Base-by-base conservation (phyloP, 1,140 invertebrate species). In the Leptopilina clavipes region DNA sequence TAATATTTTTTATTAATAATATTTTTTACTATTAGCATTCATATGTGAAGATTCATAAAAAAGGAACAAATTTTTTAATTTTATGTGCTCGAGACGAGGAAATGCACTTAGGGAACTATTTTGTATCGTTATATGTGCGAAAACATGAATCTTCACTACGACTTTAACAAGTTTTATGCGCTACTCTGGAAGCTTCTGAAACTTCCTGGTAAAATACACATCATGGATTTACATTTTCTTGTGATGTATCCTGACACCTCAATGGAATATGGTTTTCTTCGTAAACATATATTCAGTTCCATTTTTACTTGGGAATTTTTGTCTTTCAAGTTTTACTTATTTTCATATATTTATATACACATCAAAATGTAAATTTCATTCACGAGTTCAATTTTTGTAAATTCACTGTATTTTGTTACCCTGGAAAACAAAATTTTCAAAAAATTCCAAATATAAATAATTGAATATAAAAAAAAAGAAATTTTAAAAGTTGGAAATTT, bases 91-190 rank as follows among this genome's bases (percentile, higher is more conserved):
- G 18, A 25, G 9, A 25, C 18, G 56, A 12, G 56, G 11, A 65
- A 65, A 37, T 65, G 56, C 56, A 31, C 22, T 31, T 65, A 65
- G 56, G 22, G 54, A 65, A 31, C 17, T 17, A 0, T 25, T 37
- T n/a, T n/a, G 14, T 37, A 6, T 11, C 54, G 14, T 22, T 25
- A 9, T n/a, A 10, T 73, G 52, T 3, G 54, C 7, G 18, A 25
- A 52, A 25, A 73, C 76, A 48, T 45, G 22, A 43, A 54, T 11
- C 22, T 44, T 79, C 19, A 48, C 10, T 19, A 73, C 11, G 70
- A 56, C 3, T 77, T 45, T 31, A 71, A 52, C 10, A 70, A 77
- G 70, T 18, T 70, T 45, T 65, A 65, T 37, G 56, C n/a, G 22
- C 19, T 65, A 17, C 5, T 2, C 48, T 52, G 48, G 25, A 40